phyloP scores from a whole-genome alignment of 2,888 invertebrate species.

The Phoronis australis region DNA sequence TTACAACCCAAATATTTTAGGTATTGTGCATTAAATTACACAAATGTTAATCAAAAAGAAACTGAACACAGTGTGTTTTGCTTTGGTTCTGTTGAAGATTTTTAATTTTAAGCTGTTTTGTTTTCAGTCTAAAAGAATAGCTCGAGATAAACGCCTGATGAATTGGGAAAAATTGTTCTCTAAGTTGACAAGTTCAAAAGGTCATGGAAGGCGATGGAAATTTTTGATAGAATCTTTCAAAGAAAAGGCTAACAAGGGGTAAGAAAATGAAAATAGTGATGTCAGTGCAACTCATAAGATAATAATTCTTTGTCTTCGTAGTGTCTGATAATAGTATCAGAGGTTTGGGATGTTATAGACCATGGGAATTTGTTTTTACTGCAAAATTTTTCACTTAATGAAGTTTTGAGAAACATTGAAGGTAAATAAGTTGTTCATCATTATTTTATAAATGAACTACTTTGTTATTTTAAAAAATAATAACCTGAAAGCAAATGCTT shows the following conservation, averaged over 20 bases:
- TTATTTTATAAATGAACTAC: no score
- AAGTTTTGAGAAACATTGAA: no score
- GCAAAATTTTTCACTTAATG: no score
- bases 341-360: neutral
- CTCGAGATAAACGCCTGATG: conserved; percentile 44
- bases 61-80: no score
- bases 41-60: no score
- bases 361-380: neutral
- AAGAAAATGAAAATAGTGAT: conserved; percentile 4
- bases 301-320: neutral
- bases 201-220: conserved; percentile 51
- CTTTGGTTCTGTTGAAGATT: no score
- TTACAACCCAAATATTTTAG: no score
- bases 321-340: neutral
- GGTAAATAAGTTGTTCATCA: no score
- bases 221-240: conserved; percentile 50
- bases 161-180: conserved; percentile 53
- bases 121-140: conserved; percentile 43
- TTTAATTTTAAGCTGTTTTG: no score
- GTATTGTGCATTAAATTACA: no score
- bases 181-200: conserved; percentile 41
- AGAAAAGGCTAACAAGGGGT: conserved; percentile 47
- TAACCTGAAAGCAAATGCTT: no score
- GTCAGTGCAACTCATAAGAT: neutral
- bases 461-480: no score